Evolutionary conservation across 2,888 invertebrate genomes (phyloP).

Genomic region (Falcaria lacertinaria): DNA sequence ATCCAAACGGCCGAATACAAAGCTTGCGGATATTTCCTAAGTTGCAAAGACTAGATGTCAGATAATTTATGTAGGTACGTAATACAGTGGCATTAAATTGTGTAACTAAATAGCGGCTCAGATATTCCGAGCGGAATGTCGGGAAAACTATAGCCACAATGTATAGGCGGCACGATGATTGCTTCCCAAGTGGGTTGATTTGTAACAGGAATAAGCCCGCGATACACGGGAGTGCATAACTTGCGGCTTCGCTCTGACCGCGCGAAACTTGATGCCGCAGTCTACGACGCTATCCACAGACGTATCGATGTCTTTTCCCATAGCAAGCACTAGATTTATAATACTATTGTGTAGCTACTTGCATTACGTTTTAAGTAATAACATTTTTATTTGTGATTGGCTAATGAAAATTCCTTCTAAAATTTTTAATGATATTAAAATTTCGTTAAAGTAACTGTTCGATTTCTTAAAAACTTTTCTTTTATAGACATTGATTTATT

Average conservation of each 20-base stretch:
- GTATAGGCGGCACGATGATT: slow-evolving; percentile 21
- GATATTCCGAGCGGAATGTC: slow-evolving; percentile 8
- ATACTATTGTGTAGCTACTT: slow-evolving; percentile 11
- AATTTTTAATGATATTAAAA: too few species aligned
- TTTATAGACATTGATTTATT: too few species aligned
- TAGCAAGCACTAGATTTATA: slow-evolving; percentile 18
- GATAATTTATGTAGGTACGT: neutral
- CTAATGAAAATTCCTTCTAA: too few species aligned
- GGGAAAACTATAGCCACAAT: slow-evolving; percentile 11
- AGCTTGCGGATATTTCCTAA: neutral
- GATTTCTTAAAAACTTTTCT: too few species aligned
- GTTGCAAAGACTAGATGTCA: neutral
- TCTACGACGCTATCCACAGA: slow-evolving; percentile 12
- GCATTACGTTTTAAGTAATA: too few species aligned
- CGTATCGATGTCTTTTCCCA: slow-evolving; percentile 65
- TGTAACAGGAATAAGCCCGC: slow-evolving; percentile 51
- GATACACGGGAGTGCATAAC: slow-evolving; percentile 41
- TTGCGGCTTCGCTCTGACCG: slow-evolving; percentile 53
- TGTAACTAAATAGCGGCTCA: neutral
- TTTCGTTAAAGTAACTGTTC: too few species aligned
- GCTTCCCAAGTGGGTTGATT: slow-evolving; percentile 55
- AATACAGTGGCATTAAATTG: neutral
- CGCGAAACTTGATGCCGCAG: slow-evolving; percentile 51
- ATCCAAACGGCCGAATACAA: neutral
- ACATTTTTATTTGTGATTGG: too few species aligned